These are phyloP conservation scores for Leptatherina wallacei DNA, from an alignment of 2,797 vertebrate species.

Conservation along the genomic window DNA sequence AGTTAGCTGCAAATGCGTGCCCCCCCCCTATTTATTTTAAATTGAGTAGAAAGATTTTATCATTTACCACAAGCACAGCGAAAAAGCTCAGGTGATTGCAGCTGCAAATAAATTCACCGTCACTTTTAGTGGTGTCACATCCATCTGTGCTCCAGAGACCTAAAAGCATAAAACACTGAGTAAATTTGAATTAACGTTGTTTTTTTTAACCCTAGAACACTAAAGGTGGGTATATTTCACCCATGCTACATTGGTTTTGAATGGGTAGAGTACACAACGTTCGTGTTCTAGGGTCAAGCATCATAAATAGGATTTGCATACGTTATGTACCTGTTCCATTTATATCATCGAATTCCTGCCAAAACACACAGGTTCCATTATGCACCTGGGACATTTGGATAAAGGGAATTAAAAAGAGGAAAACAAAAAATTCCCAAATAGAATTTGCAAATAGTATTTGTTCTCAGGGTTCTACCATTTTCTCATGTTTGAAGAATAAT, in stretches of 20 bases:
- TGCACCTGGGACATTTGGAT: conserved; percentile 57
- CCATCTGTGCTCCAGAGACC: conserved; percentile 74
- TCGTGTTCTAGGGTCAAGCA: too few relatives aligned
- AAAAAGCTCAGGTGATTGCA: conserved; percentile 85
- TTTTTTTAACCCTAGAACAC: too few relatives aligned
- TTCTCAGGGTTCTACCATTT: conserved; percentile 44
- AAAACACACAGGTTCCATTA: conserved; percentile 75
- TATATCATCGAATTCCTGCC: conserved; percentile 37
- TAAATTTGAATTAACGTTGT: background rate
- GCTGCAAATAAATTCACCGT: conserved; percentile 60
- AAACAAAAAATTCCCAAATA: background rate
- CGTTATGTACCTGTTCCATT: conserved; percentile 49
- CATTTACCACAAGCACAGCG: conserved; percentile 82
- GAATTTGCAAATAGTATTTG: background rate
- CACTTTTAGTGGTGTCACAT: conserved; percentile 38
- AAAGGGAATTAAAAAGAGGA: background rate
- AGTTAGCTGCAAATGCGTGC: too few relatives aligned
- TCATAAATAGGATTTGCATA: background rate
- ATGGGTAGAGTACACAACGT: too few relatives aligned
- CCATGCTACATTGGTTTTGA: too few relatives aligned
- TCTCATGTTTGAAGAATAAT: conserved; percentile 60
- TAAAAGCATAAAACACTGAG: conserved; percentile 22
- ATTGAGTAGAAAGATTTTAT: too few relatives aligned
- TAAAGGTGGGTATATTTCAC: too few relatives aligned
- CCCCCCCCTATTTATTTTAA: too few relatives aligned